Percentiles rank a stretch among this genome's conserved stretches.
These are phyloP conservation scores for Melieria crassipennis DNA, from an alignment of 2,888 invertebrate genomes.

Conservation along the genomic window DNA sequence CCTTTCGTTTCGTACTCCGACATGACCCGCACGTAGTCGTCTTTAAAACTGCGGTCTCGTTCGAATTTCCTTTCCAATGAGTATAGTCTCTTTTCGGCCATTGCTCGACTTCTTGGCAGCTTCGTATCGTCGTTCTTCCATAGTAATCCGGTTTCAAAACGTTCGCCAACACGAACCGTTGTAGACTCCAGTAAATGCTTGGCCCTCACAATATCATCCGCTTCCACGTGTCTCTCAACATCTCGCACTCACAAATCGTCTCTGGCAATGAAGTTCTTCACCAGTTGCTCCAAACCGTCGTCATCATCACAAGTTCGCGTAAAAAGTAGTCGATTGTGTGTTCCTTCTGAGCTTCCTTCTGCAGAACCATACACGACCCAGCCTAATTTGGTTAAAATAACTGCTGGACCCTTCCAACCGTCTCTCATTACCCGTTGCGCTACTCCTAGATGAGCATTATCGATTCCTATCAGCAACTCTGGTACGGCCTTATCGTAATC, in stretches of 20 bases:
- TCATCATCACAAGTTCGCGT: neutral
- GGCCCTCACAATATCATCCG: slow-evolving; percentile 6
- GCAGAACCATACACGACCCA: slow-evolving; percentile 20
- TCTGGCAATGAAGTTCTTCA: slow-evolving; percentile 6
- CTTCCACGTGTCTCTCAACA: neutral
- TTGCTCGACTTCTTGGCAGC: slow-evolving; percentile 40
- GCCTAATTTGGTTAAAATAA: slow-evolving; percentile 26
- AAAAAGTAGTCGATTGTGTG: neutral
- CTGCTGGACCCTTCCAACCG: slow-evolving; percentile 23
- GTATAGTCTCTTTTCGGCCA: slow-evolving; percentile 33
- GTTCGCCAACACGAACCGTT: neutral
- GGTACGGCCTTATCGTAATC: slow-evolving; percentile 22
- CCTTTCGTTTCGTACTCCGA: slow-evolving; percentile 25
- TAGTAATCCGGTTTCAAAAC: slow-evolving; percentile 39
- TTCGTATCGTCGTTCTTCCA: slow-evolving; percentile 40
- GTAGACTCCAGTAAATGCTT: neutral
- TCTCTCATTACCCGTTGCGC: slow-evolving; percentile 4
- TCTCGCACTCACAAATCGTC: slow-evolving; percentile 9
- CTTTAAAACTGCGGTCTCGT: slow-evolving; percentile 25
- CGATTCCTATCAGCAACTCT: slow-evolving; percentile 32
- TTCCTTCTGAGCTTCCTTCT: neutral
- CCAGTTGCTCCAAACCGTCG: slow-evolving; percentile 1
- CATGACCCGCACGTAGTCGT: slow-evolving; percentile 23
- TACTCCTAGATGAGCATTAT: slow-evolving; percentile 29
- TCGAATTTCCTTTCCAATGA: slow-evolving; percentile 35